phyloP scores from a whole-genome alignment of 2,113 vertebrate genomes.

The Accipiter virgatus region DNA sequence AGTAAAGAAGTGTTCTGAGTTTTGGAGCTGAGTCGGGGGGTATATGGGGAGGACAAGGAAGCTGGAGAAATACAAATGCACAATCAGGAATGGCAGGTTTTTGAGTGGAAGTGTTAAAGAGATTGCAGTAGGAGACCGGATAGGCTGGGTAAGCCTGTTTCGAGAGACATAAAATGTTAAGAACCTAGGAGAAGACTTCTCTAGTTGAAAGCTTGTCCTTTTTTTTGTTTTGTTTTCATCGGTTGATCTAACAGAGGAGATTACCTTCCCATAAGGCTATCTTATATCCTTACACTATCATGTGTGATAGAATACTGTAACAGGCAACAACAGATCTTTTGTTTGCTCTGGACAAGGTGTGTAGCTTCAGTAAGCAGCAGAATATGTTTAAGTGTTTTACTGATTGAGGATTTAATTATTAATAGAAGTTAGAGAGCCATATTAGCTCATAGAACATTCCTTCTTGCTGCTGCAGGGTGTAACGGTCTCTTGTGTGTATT shows the following conservation, averaged over 20 bases:
- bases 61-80: background rate
- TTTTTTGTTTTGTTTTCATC: background rate
- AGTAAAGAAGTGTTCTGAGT: background rate
- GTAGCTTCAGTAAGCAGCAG: background rate
- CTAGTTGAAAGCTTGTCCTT: background rate
- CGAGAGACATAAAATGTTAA: background rate
- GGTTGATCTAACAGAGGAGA: background rate
- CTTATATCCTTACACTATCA: background rate
- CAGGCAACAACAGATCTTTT: background rate
- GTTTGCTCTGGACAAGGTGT: background rate
- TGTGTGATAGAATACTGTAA: background rate
- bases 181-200: background rate
- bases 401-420: background rate
- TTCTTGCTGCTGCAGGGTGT: background rate
- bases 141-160: background rate
- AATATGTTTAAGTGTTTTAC: background rate
- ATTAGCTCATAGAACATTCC: background rate
- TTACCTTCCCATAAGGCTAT: background rate
- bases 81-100: background rate
- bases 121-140: background rate
- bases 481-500: background rate
- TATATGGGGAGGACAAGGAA: background rate
- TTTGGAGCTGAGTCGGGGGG: background rate
- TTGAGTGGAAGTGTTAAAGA: background rate
- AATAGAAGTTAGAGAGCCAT: background rate